Conservation (phyloP, 2,797 vertebrate species). For the Chiroxiphia lanceolata region DNA sequence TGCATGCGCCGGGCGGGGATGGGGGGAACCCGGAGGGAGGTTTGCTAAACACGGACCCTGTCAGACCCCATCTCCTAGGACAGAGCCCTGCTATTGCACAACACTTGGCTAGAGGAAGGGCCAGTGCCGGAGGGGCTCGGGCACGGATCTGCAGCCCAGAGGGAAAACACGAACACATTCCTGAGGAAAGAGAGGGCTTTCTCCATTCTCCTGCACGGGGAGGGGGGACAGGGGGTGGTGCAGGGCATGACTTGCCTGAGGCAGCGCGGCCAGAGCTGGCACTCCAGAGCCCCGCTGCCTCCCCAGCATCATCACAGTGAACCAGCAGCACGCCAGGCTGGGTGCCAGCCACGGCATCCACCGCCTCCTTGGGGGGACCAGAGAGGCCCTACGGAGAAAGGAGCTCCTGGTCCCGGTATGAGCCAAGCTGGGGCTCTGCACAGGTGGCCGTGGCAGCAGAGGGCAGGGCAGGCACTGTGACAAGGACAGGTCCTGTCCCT, state of each 20-base stretch:
- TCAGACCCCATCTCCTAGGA: constrained; percentile 19
- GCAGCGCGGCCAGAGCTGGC: rapidly evolving
- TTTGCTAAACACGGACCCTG: constrained; percentile 35
- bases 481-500: not conserved
- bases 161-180: constrained; percentile 40
- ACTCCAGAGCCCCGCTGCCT: not conserved
- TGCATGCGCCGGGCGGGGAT: not conserved
- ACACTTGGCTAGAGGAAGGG: constrained; percentile 39
- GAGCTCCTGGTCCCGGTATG: not conserved
- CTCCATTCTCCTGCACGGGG: not conserved
- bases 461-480: not conserved
- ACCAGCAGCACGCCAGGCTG: not conserved
- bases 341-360: not conserved
- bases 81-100: constrained; percentile 57
- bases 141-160: not conserved
- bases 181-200: constrained; percentile 64
- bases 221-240: not conserved
- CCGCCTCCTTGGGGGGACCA: not conserved
- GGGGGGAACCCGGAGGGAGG: not conserved
- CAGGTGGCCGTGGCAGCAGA: rapidly evolving
- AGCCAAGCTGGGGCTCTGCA: not conserved
- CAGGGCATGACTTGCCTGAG: not conserved
- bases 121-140: not conserved
- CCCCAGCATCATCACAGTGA: constrained; percentile 42
- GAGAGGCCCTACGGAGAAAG: not conserved